Conservation (phyloP, 2,888 invertebrate genomes). For the Thecophora atra region DNA sequence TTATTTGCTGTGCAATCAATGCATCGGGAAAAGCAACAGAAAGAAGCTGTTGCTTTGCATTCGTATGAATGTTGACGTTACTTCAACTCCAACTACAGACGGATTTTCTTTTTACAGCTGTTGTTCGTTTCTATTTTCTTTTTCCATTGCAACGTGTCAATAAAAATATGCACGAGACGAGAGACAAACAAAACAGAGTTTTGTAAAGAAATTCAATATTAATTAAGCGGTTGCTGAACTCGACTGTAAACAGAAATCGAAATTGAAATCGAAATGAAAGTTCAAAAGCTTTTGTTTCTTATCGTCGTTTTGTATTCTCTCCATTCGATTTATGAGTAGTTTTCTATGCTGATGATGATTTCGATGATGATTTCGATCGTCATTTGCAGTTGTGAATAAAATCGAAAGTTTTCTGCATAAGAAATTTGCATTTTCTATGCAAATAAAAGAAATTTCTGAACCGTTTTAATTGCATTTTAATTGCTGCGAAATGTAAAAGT, state of each 20-base stretch:
- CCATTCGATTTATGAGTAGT: neutral
- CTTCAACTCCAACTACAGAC: too few relatives aligned
- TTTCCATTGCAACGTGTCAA: neutral
- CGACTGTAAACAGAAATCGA: neutral
- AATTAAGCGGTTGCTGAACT: slow-evolving; percentile 22
- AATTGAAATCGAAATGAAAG: slow-evolving; percentile 26
- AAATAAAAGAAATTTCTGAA: too few relatives aligned
- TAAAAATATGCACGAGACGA: neutral
- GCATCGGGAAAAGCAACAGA: neutral
- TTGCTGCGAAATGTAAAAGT: too few relatives aligned
- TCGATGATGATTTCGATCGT: neutral
- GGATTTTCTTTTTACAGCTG: neutral
- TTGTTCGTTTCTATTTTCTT: neutral
- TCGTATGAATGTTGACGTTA: too few relatives aligned
- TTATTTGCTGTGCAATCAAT: slow-evolving; percentile 14
- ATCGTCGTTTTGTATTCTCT: neutral
- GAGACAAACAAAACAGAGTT: neutral
- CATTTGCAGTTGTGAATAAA: neutral
- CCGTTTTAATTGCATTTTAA: too few relatives aligned
- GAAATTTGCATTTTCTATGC: too few relatives aligned
- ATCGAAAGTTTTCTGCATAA: neutral
- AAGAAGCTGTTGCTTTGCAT: neutral
- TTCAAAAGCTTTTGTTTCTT: neutral
- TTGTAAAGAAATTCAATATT: neutral
- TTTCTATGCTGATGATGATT: neutral